Evolutionary conservation across 2,797 vertebrate species (phyloP), one percentile per base, ranked within the genome.

Genomic region (Mastacembelus armatus): DNA sequence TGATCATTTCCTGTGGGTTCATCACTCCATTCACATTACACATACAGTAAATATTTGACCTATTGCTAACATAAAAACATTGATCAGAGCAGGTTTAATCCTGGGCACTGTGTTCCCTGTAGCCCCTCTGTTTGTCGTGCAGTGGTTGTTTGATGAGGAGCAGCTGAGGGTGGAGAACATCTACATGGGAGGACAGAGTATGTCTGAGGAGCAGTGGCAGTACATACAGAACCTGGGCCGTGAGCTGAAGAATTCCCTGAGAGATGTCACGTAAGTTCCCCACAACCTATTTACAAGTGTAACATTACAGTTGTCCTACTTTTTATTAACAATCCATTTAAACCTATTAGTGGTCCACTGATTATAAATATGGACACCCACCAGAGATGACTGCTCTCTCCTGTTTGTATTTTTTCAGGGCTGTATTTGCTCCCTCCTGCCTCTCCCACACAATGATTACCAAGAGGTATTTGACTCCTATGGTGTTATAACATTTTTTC

Each of bases 131-230:
- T 95, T 96, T 86, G 90, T 95, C 18, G 91, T 95, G 32, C 95
- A 96, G 87, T 96, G 95, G 95, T 87, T 95, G 33, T 95, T 95
- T 83, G 95, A 95, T 32, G 94, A 95, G 78, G 95, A 95, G 80
- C 95, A 95, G 86, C 80, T 96, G 74, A 91, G 90, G 44, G 84
- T 94, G 63, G 95, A 96, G 88, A 95, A 95, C 83, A 95, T 96
- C 85, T 94, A 92, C 57, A 80, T 94, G 52, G 93, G 94, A 12
- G 91, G 91, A 29, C 93, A 92, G 72, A 89, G 89, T 33, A 86
- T 95, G 62, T 93, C 93, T 0, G 89, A 89, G 62, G 90, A 92
- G 57, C 95, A 95, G 87, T 94, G 94, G 95, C 93, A 92, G 60
- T 95, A 94, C 87, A 94, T 95, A 65, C 92, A 93, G 83, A 95